phyloP scores from a whole-genome alignment of 1,140 invertebrate genomes.

The Whitmania pigra region DNA sequence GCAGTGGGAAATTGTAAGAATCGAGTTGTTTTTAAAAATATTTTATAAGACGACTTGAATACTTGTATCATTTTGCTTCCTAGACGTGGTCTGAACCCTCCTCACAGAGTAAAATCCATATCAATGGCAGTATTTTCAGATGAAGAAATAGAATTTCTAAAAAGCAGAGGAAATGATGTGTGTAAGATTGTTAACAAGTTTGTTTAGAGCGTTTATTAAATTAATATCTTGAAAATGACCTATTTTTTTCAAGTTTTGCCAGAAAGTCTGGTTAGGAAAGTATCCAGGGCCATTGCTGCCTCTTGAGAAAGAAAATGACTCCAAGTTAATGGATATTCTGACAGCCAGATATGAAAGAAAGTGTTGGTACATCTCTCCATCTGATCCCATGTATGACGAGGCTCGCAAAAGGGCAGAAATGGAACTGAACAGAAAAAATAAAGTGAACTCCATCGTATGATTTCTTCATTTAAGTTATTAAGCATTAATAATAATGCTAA shows the following conservation, averaged over 20 bases:
- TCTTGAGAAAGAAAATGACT: slow-evolving; percentile 64
- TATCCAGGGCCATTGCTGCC: slow-evolving; percentile 43
- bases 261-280: slow-evolving; percentile 74
- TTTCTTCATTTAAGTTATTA: too few relatives aligned
- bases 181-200: background rate
- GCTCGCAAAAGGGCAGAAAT: slow-evolving; percentile 28
- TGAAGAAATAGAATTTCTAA: slow-evolving; percentile 86
- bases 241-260: slow-evolving; percentile 53
- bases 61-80: slow-evolving; percentile 30
- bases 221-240: too few relatives aligned
- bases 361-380: slow-evolving; percentile 47
- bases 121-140: slow-evolving; percentile 93
- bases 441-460: too few relatives aligned
- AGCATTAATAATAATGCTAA: too few relatives aligned
- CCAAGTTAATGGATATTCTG: slow-evolving; percentile 78
- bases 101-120: slow-evolving; percentile 93
- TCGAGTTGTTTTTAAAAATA: slow-evolving; percentile 34
- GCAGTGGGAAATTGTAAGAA: slow-evolving; percentile 90
- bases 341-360: slow-evolving; percentile 83
- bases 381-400: slow-evolving; percentile 37
- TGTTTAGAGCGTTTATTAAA: too few relatives aligned
- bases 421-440: too few relatives aligned
- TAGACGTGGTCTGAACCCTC: slow-evolving; percentile 87
- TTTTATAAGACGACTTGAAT: too few relatives aligned
- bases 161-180: slow-evolving; percentile 76